These are phyloP conservation scores for Neopelma chrysocephalum DNA, from an alignment of 2,797 vertebrate genomes.

Conservation along the genomic window DNA sequence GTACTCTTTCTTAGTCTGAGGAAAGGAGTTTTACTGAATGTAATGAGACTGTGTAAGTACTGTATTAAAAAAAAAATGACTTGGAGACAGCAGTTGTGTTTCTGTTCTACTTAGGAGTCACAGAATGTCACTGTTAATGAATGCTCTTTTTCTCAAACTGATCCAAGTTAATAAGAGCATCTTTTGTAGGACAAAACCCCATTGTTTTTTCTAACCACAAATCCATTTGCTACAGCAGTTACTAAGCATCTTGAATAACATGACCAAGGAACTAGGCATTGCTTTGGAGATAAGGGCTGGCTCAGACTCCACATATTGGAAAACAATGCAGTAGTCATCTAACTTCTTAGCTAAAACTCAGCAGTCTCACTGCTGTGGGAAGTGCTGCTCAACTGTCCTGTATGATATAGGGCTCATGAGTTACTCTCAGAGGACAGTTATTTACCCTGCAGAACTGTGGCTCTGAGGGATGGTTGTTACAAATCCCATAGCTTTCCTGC, in stretches of 20 bases:
- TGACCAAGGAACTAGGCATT: not conserved
- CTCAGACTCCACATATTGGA: not conserved
- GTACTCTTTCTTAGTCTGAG: not conserved
- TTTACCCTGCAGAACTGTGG: not conserved
- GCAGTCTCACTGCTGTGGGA: not conserved
- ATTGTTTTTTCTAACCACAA: constrained; percentile 47
- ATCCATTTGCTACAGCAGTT: constrained; percentile 10
- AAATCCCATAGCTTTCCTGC: not conserved
- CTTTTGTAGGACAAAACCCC: constrained; percentile 21
- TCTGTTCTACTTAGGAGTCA: not conserved
- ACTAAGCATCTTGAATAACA: constrained; percentile 22
- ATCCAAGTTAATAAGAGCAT: constrained; percentile 15
- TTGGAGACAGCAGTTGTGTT: not conserved
- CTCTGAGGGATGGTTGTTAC: not conserved
- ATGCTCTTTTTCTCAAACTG: not conserved
- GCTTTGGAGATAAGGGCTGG: constrained; percentile 5
- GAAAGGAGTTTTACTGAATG: not conserved
- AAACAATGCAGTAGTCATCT: not conserved
- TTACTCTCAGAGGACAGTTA: not conserved
- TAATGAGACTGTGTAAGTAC: not conserved
- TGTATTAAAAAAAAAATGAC: not conserved
- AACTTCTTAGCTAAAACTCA: not conserved
- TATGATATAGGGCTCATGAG: not conserved
- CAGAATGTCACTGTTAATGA: not conserved
- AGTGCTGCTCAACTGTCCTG: not conserved